Base-by-base conservation (phyloP, 2,797 vertebrate species). In the Limnodromus scolopaceus region DNA sequence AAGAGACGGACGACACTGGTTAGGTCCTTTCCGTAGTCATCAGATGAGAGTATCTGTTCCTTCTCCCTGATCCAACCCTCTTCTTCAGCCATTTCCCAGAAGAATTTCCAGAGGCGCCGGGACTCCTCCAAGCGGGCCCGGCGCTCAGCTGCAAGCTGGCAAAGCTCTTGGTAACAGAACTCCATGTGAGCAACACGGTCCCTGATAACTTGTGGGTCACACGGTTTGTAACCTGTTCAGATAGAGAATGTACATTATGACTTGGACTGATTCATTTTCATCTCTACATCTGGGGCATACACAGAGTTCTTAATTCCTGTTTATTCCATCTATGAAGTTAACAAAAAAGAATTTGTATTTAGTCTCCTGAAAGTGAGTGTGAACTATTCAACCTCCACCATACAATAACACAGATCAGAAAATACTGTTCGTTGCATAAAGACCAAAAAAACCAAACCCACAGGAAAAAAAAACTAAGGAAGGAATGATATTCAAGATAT, bases 21-120 rank as follows among this genome's bases (percentile, higher is more conserved):
- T 84, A 99, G 98, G 93, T 99, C 99, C 95, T 99, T 99, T 55
- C 99, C 99, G 0, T 98, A 99, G 93, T 99, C 99, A 69, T 99
- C 99, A 0, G 98, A 99, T 38, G 99, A 99, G 80, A 99, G 97
- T 93, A 99, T 99, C 98, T 99, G 99, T 95, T 99, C 99, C 96
- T 99, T 99, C 97, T 99, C 99, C 32, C 99, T 97, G 96, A 99
- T 99, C 99, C 99, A 99, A 45, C 99, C 99, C 95, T 99, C 99
- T 95, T 99, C 99, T 95, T 99, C 99, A 0, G 99, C 99, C 99
- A 99, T 99, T 95, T 99, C 99, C 99, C 99, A 99, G 98, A 99
- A 99, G 98, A 99, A 99, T 96, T 99, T 99, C 99, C 99, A 99
- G 85, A 99, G 99, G 79, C 99, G 99, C 2, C 99, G 98, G 4